Evolutionary conservation across 2,797 vertebrate species (phyloP).

Genomic region (Sciurus carolinensis): DNA sequence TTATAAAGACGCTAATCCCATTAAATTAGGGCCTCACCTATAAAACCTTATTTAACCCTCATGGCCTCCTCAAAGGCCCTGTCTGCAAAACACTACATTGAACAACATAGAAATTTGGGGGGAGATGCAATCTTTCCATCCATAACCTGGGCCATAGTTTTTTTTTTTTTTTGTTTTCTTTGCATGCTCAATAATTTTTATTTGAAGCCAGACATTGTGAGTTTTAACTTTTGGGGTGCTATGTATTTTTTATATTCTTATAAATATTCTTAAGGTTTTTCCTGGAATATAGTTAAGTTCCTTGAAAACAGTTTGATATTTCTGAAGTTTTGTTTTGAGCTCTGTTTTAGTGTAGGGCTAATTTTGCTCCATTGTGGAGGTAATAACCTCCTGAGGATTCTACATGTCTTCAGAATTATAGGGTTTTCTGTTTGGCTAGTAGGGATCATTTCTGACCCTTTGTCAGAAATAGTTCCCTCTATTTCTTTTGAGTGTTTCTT

Average conservation of each 20-base stretch:
- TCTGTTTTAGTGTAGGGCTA: conserved; percentile 14
- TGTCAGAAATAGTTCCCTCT: neutral
- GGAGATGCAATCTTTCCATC: neutral
- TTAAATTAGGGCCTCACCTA: neutral
- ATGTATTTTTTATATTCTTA: conserved; percentile 50
- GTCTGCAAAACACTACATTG: neutral
- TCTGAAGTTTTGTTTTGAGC: conserved; percentile 10
- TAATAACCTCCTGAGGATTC: neutral
- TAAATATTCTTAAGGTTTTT: neutral
- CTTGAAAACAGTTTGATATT: conserved; percentile 29
- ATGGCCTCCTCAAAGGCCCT: neutral
- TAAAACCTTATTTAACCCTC: neutral
- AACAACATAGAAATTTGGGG: neutral
- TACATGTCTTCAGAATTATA: neutral
- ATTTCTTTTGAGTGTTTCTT: neutral
- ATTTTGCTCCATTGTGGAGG: neutral
- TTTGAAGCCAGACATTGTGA: neutral
- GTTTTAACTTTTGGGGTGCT: conserved; percentile 27
- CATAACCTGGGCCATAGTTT: neutral
- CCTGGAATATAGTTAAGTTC: neutral
- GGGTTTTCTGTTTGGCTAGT: neutral
- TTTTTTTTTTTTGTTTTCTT: conserved; percentile 22
- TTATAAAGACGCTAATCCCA: neutral
- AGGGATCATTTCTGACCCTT: neutral
- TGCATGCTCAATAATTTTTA: neutral